Evolutionary conservation across 2,888 invertebrate species (phyloP).

Genomic region (Drosophila formosana): DNA sequence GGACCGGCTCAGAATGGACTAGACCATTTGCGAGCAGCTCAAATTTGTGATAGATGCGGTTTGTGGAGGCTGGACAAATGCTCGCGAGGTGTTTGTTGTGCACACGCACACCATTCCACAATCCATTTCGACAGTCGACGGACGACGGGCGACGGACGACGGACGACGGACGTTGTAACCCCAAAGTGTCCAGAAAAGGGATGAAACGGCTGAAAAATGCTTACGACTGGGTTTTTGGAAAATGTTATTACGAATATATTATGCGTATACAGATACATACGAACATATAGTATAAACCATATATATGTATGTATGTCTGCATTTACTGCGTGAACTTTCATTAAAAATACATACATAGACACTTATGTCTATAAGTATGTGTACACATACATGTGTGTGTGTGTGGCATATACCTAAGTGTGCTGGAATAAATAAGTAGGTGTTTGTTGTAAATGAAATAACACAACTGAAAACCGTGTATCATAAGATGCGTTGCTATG

Average conservation of each 20-base stretch:
- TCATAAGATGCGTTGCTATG: conserved; percentile 31
- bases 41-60: conserved; percentile 79
- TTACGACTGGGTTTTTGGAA: conserved; percentile 72
- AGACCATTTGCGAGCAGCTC: conserved; percentile 62
- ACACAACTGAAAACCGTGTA: conserved; percentile 23
- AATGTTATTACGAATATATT: conserved; percentile 80
- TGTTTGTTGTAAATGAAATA: conserved; percentile 45
- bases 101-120: conserved; percentile 28
- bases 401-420: conserved; percentile 15
- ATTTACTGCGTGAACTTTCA: conserved; percentile 36
- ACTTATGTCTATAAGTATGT: conserved; percentile 4
- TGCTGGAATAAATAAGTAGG: conserved; percentile 26
- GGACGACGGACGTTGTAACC: conserved; percentile 44
- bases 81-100: conserved; percentile 74
- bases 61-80: conserved; percentile 73
- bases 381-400: conserved; percentile 6
- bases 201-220: conserved; percentile 79
- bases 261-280: conserved; percentile 56
- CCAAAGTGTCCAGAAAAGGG: conserved; percentile 78
- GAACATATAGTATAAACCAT: not conserved
- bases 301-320: conserved; percentile 11
- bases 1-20: conserved; percentile 50
- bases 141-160: not conserved
- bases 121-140: not conserved
- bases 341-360: conserved; percentile 41